Percentiles rank a stretch among this genome's conserved stretches.
These are phyloP conservation scores for Dicrurus megarhynchus DNA, from an alignment of 2,113 vertebrate genomes.

Conservation along the genomic window DNA sequence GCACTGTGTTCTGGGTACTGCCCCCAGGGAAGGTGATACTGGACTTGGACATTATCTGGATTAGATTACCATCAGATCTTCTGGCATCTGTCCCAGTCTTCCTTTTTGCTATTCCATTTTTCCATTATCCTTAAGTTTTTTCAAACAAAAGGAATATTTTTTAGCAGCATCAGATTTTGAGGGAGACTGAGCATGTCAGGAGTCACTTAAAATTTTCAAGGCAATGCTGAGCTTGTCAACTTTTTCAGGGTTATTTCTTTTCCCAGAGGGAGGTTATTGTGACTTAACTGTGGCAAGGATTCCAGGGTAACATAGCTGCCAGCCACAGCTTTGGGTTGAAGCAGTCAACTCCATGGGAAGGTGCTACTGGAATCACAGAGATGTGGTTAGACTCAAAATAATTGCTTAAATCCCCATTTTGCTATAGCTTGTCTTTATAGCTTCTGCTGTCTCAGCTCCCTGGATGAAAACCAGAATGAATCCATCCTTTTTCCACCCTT, in stretches of 20 bases:
- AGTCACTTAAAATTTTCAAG: background rate
- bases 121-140: background rate
- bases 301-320: background rate
- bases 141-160: background rate
- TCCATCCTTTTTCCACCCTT: background rate
- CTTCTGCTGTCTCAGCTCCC: background rate
- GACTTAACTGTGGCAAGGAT: background rate
- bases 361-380: background rate
- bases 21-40: background rate
- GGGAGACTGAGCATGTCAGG: background rate
- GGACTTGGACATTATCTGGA: slow-evolving; percentile 14
- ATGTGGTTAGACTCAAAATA: background rate
- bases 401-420: background rate
- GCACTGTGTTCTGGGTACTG: background rate
- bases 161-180: background rate
- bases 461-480: background rate
- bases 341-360: background rate
- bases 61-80: slow-evolving; percentile 4
- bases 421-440: background rate
- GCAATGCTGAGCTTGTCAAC: background rate
- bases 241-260: background rate
- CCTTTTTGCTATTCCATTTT: background rate
- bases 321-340: background rate
- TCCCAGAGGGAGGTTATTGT: background rate
- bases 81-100: slow-evolving; percentile 1